Base-by-base conservation (phyloP, 2,113 vertebrate species). In the Cyanoderma ruficeps region DNA sequence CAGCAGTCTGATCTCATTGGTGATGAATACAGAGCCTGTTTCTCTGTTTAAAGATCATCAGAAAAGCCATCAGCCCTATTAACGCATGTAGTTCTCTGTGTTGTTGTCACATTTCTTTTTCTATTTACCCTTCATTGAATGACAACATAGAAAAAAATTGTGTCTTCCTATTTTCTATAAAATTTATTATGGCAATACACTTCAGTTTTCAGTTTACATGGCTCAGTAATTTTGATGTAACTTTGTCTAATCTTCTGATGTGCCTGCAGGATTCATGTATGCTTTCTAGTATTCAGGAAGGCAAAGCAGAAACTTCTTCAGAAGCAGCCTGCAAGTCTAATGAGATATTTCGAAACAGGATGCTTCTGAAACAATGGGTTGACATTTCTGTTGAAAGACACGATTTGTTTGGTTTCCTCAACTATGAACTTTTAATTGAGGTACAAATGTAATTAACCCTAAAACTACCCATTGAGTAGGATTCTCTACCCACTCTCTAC, bases 21-120 rank as follows among this genome's bases (percentile, higher is more conserved):
- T 83, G 83, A 91, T 74, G 49, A 83, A 90, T 75, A 86, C n/a
- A 83, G 39, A 93, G n/a, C 19, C 83, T 92, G 15, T 81, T 93
- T 92, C 86, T 60, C 46, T 83, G 61, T 88, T 85, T 87, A 95
- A 93, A 88, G 81, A 91, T 89, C 61, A 70, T 95, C 69, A 91
- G 68, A 95, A 94, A 96, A 96, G 93, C 42, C 56, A 72, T 49
- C 57, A 95, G 39, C 74, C 55, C 42, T 91, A 56, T 52, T 76
- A 75, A 87, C 14, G 15, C 4, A 7, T 74, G 24, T 24, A 87
- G 91, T 61, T 61, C 24, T 67, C 25, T 52, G 15, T 53, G 47
- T 44, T 69, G 10, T n/a, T 90, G 22, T 50, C 31, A 77, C 24
- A 67, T n/a, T 94, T 85, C 10, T 82, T 70, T 80, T 65, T 47